Evolutionary conservation across 2,113 vertebrate genomes (phyloP), one percentile per base, ranked within the genome.

Genomic region (Anolis carolinensis): DNA sequence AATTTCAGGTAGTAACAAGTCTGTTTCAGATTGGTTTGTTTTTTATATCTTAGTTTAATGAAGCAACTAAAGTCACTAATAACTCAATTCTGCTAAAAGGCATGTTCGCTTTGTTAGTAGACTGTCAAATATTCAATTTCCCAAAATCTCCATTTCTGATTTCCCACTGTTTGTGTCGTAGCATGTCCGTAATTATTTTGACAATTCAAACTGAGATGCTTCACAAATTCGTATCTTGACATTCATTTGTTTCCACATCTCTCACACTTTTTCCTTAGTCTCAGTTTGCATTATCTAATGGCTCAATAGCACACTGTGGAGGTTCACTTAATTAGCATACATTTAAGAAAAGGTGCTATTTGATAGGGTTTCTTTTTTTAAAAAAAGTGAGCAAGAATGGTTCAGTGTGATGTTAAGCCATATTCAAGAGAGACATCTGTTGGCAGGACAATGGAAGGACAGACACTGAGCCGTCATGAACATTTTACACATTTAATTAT

Each of bases 341-440:
- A 36, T 83, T 74, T 76, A 75, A 79, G 75, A 81, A 0, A 9
- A 83, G n/a, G 34, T 80, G 55, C 34, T 67, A 68, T 63, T 30
- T 21, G 0, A 75, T 77, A 36, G 36, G 39, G 5, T 44, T 44
- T 44, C n/a, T 68, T 0, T 0, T n/a, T 1, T 0, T 0, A 21
- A 34, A 65, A 39, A 2, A 34, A 86, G 78, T n/a, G 9, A 65
- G 44, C n/a, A 2, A 2, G 79, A 72, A 2, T 5, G 2, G 36
- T 3, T 81, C 5, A 0, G 0, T 36, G 6, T 1, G 76, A 21
- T 0, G 8, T 73, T 8, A 27, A 81, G 52, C 23, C 0, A 21
- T 23, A 84, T 92, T 67, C 89, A 91, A 92, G 85, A 90, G 92
- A 87, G 92, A 91, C 95, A 91, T 81, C 95, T 95, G 83, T 90